Conservation (phyloP, 2,888 invertebrate species). For the Drosophila paramelanica region DNA sequence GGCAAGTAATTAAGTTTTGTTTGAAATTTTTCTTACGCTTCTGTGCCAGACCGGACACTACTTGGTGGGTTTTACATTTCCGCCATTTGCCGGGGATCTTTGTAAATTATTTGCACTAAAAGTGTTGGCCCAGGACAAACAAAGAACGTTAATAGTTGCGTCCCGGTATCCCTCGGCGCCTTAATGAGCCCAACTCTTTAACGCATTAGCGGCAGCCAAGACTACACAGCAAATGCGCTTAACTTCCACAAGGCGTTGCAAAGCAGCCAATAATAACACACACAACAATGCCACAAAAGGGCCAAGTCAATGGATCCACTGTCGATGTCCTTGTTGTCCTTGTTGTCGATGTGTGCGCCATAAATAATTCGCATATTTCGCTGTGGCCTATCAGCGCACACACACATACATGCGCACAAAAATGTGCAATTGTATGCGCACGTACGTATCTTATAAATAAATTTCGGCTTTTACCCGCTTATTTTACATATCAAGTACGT, state of each 20-base stretch:
- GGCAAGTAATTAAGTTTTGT: conserved; percentile 77
- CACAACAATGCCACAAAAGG: conserved; percentile 36
- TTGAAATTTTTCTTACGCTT: conserved; percentile 75
- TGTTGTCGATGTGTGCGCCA: conserved; percentile 39
- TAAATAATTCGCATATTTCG: conserved; percentile 69
- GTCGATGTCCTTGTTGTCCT: conserved; percentile 12
- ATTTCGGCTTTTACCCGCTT: conserved; percentile 41
- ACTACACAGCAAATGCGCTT: conserved; percentile 55
- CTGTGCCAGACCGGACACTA: conserved; percentile 66
- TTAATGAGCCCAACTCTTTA: conserved; percentile 74
- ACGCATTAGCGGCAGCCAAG: conserved; percentile 69
- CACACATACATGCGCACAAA: neutral
- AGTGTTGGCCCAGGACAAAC: conserved; percentile 54
- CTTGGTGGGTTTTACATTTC: conserved; percentile 62
- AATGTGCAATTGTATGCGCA: conserved; percentile 11
- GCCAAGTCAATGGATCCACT: conserved; percentile 32
- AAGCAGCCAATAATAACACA: conserved; percentile 56
- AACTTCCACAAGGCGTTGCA: conserved; percentile 53
- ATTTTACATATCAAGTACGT: conserved; percentile 2
- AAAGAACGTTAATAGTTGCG: conserved; percentile 65
- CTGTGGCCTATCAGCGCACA: conserved; percentile 15
- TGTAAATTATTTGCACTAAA: conserved; percentile 70
- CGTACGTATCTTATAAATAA: conserved; percentile 53
- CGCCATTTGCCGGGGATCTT: conserved; percentile 43
- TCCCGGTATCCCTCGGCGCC: conserved; percentile 24